Conservation (phyloP, 2,797 vertebrate genomes). For the Cephalopachus bancanus region DNA sequence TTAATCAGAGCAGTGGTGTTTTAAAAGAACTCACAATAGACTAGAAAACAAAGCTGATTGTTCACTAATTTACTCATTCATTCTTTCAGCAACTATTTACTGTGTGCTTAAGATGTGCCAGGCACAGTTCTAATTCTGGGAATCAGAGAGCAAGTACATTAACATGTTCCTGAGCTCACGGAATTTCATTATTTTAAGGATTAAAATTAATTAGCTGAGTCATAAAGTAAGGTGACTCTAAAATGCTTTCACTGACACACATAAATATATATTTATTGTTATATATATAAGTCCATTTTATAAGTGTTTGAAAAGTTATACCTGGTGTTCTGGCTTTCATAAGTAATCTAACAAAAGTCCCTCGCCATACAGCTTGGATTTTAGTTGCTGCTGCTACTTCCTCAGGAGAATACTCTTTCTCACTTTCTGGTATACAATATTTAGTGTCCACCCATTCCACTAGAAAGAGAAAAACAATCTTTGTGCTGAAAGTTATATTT, state of each 20-base stretch:
- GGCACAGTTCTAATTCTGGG: background rate
- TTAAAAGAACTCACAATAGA: background rate
- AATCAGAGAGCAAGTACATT: background rate
- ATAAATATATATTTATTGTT: background rate
- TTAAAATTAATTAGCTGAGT: background rate
- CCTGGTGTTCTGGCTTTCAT: slow-evolving; percentile 91
- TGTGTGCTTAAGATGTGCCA: background rate
- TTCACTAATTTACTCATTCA: too few relatives aligned
- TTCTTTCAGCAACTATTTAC: background rate
- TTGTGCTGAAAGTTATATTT: background rate
- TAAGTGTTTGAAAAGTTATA: slow-evolving; percentile 74
- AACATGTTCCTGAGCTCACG: background rate
- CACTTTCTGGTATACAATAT: slow-evolving; percentile 75
- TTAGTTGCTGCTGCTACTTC: slow-evolving; percentile 89
- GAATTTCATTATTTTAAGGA: background rate
- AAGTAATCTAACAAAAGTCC: slow-evolving; percentile 86
- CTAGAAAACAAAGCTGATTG: background rate
- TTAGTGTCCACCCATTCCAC: slow-evolving; percentile 75
- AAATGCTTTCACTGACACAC: background rate
- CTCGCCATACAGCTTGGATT: slow-evolving; percentile 92
- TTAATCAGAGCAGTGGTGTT: background rate
- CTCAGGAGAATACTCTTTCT: slow-evolving; percentile 87
- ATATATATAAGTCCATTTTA: background rate
- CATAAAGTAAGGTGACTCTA: background rate
- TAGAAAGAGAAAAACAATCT: slow-evolving; percentile 53